Conservation (phyloP, 2,797 vertebrate genomes). For the Saxicola maurus region DNA sequence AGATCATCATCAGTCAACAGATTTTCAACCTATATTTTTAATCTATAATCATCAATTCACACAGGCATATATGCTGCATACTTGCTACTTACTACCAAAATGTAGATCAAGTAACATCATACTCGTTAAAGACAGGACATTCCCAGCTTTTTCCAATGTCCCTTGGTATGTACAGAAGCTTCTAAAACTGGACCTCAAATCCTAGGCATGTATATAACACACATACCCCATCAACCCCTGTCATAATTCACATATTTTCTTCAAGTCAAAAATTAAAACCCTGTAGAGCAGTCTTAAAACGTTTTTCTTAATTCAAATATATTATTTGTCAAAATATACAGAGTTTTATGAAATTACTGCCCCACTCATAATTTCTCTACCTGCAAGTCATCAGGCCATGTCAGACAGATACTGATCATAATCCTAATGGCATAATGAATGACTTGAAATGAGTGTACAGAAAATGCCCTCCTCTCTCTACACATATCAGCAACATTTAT, state of each 20-base stretch:
- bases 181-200: neutral
- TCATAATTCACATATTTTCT: neutral
- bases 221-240: neutral
- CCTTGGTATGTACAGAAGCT: neutral
- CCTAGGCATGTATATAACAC: neutral
- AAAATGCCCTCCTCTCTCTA: neutral
- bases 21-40: neutral
- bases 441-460: neutral
- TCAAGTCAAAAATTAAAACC: neutral
- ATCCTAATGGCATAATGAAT: neutral
- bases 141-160: neutral
- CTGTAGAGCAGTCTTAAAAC: neutral
- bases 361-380: neutral
- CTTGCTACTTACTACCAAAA: neutral
- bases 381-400: neutral
- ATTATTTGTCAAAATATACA: neutral
- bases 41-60: neutral
- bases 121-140: neutral
- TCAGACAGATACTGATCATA: neutral
- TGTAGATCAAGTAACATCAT: neutral
- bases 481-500: neutral
- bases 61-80: neutral
- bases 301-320: neutral
- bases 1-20: neutral
- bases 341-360: neutral